Percentiles rank a stretch among this genome's conserved stretches.
phyloP scores from a whole-genome alignment of 2,113 vertebrate species.

The Felis catus region DNA sequence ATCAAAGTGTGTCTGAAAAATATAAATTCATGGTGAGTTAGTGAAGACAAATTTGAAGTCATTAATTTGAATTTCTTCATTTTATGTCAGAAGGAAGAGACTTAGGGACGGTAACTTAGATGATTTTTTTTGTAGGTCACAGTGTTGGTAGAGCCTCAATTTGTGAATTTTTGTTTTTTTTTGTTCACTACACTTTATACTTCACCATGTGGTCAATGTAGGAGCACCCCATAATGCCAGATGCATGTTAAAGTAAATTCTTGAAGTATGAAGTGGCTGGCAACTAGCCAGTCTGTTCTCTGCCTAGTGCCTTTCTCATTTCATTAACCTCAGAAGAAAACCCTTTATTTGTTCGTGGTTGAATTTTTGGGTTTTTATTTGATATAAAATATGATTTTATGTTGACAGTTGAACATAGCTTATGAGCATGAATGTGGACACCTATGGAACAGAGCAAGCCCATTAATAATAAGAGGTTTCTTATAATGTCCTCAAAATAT shows the following conservation, averaged over 20 bases:
- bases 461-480: conserved; percentile 26
- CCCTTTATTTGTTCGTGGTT: not conserved
- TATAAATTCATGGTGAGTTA: not conserved
- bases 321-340: not conserved
- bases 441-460: not conserved
- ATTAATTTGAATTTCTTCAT: not conserved
- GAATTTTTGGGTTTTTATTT: not conserved
- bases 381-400: not conserved
- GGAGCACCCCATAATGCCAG: not conserved
- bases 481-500: not conserved
- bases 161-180: not conserved
- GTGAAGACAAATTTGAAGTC: not conserved
- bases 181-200: not conserved
- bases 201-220: not conserved
- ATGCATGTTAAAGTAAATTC: no score
- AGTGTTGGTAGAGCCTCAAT: not conserved
- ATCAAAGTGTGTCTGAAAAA: not conserved
- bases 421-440: not conserved
- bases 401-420: not conserved
- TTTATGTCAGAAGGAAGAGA: not conserved
- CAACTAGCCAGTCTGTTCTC: not conserved
- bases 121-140: not conserved
- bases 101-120: not conserved
- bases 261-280: not conserved
- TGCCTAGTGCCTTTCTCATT: not conserved